These are phyloP conservation scores for zebrafish (Danio rerio) DNA, from an alignment of 2,113 vertebrate genomes.

Conservation along the genomic window GRCz12tu NC_133192.1:23929001-23929500, in stretches of 20 bases:
- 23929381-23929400: constrained; percentile 31
- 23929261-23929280: constrained; percentile 26
- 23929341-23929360: constrained; percentile 74
- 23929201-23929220: constrained; percentile 74
- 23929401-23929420: not conserved
- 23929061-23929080: too few species aligned
- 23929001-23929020: too few species aligned
- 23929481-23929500: constrained; percentile 47
- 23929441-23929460: constrained; percentile 78
- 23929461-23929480: constrained; percentile 64
- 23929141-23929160: constrained; percentile 30
- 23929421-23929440: not conserved
- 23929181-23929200: constrained; percentile 31
- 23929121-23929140: not conserved
- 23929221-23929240: constrained; percentile 68
- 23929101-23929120: too few species aligned
- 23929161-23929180: not conserved
- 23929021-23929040: too few species aligned
- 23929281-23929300: not conserved
- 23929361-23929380: constrained; percentile 38
- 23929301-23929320: constrained; percentile 24
- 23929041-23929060: too few species aligned
- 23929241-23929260: constrained; percentile 56
- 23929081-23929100: too few species aligned
- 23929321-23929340: constrained; percentile 65